These are phyloP conservation scores for Samia ricini DNA, from an alignment of 1,140 invertebrate genomes.

Conservation along the genomic window DNA sequence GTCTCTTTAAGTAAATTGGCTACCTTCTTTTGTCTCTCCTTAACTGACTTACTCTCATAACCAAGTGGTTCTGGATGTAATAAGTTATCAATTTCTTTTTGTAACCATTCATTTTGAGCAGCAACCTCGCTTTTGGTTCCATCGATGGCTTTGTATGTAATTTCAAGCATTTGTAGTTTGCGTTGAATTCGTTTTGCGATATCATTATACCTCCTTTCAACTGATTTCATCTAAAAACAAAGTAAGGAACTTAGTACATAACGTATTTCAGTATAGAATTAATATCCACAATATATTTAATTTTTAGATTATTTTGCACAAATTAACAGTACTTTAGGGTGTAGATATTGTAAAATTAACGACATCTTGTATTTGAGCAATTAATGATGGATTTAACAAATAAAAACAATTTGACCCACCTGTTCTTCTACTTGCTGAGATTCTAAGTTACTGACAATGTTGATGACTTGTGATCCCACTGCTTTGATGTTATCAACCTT, in stretches of 20 bases:
- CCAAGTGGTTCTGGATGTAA: conserved; percentile 83
- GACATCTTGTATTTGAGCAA: no score
- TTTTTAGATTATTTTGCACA: no score
- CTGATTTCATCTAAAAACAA: conserved; percentile 82
- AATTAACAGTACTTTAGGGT: no score
- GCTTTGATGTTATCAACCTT: conserved; percentile 83
- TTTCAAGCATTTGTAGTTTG: conserved; percentile 88
- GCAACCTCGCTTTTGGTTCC: conserved; percentile 86
- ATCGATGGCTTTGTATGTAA: conserved; percentile 88
- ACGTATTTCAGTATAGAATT: no score
- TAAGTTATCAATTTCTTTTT: conserved; percentile 84
- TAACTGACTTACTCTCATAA: conserved; percentile 85
- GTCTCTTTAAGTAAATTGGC: conserved; percentile 89
- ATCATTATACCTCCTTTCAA: conserved; percentile 90
- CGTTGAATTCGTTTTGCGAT: conserved; percentile 89
- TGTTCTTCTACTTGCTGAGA: conserved; percentile 94
- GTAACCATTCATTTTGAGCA: conserved; percentile 88
- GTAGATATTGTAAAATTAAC: no score
- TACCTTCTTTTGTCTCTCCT: conserved; percentile 84
- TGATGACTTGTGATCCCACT: conserved; percentile 84
- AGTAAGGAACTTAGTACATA: conserved; percentile 9
- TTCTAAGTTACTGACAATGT: conserved; percentile 91
- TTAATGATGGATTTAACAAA: not conserved
- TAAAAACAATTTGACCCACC: conserved; percentile 64
- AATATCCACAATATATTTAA: no score